Base-by-base conservation (phyloP, 2,888 invertebrate species). In the Adelphocoris suturalis region DNA sequence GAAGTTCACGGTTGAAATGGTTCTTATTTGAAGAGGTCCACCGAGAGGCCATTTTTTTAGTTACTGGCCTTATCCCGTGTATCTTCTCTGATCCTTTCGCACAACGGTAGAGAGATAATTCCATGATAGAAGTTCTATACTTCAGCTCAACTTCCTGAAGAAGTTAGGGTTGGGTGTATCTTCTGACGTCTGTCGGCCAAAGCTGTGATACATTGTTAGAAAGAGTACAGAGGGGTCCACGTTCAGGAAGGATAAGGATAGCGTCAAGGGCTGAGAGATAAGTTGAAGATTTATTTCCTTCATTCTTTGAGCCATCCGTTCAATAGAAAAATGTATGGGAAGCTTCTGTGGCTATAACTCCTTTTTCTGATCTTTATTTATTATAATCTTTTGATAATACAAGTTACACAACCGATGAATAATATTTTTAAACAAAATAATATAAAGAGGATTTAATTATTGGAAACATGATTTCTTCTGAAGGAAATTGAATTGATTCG, bases 1-100 rank as follows among this genome's bases (percentile, higher is more conserved):
- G 84, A 84, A 84, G 84, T 84, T 84, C 55, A 57, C 84, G 84
- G 27, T 84, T 84, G 84, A 57, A 84, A 84, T 84, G 55, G 57
- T 84, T 82, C 84, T 84, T 84, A 84, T 84, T 84, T 84, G 84
- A 84, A 37, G 55, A 55, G 55, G 16, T 81, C 81, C 11, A 48
- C 23, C 81, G 81, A n/a, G 47, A 47, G 48, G 37, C 81, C 47
- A 48, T 13, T 46, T 81, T 82, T 82, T 82, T 48, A 82, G 82
- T 82, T 82, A 52, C 48, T 52, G 23, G 52, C 48, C 82, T 27
- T 82, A 48, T 82, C 82, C 2, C 14, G 27, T n/a, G 82, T 82
- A 52, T n/a, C 27, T 52, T 46, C 5, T 23, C 48, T 37, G 81
- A 81, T 81, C 81, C 81, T 23, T 46, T 46, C 78, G 46, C 46